These are phyloP conservation scores for Caenorhabditis sp. DNA, from an alignment of 2,888 invertebrate species.

Conservation along the genomic window DNA sequence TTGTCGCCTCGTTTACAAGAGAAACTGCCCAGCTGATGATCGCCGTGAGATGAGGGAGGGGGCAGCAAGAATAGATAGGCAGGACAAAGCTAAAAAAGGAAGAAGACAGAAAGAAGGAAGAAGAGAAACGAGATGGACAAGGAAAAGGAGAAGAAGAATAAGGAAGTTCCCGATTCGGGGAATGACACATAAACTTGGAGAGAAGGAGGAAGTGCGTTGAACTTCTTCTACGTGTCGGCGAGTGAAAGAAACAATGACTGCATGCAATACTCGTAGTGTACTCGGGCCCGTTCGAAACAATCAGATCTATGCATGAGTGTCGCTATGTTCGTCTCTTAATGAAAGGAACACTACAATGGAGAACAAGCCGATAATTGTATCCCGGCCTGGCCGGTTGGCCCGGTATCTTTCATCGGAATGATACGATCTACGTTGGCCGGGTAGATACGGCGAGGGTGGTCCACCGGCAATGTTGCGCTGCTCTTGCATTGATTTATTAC, in stretches of 20 bases:
- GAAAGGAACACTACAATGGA: constrained; percentile 7
- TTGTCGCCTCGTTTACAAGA: constrained; percentile 35
- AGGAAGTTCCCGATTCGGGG: constrained; percentile 28
- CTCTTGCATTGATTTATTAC: constrained; percentile 45
- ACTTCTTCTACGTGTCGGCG: not conserved
- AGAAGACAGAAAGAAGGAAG: constrained; percentile 26
- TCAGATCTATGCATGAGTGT: not conserved
- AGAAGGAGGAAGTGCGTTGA: not conserved
- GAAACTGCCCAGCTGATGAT: constrained; percentile 49
- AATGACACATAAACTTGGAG: constrained; percentile 1
- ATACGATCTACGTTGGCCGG: constrained; percentile 30
- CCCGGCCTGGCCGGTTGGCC: constrained; percentile 1
- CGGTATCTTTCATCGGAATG: constrained; percentile 39
- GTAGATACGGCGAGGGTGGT: not conserved
- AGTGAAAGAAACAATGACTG: not conserved
- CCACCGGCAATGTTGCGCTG: constrained; percentile 26
- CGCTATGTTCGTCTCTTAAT: not conserved
- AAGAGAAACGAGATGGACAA: not conserved
- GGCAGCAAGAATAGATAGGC: not conserved
- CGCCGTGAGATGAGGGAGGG: constrained; percentile 46
- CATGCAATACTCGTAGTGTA: not conserved
- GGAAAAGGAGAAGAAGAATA: constrained; percentile 1
- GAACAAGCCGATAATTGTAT: constrained; percentile 23
- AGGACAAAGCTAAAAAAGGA: constrained; percentile 19
- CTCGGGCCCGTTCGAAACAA: constrained; percentile 10